Conservation (phyloP, 1,140 invertebrate species). For the Anthonomus grandis region DNA sequence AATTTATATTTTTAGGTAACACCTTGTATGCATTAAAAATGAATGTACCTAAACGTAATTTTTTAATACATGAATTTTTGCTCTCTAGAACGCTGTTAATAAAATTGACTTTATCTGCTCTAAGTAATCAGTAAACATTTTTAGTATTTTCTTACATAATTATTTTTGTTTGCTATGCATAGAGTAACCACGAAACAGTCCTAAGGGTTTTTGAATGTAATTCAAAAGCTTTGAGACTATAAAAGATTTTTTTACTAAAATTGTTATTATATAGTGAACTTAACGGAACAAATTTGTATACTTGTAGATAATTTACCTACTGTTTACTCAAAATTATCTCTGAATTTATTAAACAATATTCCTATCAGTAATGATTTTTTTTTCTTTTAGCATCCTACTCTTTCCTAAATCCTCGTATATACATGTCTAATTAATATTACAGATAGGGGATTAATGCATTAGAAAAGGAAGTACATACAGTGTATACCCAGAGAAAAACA, state of each 20-base stretch:
- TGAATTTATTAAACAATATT: constrained; percentile 31
- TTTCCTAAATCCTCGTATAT: too few relatives aligned
- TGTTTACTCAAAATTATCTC: constrained; percentile 34
- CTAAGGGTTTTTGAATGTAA: neutral
- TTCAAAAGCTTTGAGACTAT: neutral
- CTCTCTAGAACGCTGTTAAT: neutral
- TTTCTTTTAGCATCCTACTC: too few relatives aligned
- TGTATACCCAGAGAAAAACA: too few relatives aligned
- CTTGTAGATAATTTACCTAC: constrained; percentile 40
- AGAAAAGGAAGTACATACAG: too few relatives aligned
- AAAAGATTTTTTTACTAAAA: constrained; percentile 22
- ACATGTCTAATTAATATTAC: too few relatives aligned
- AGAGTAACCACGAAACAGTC: neutral
- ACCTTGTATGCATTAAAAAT: neutral
- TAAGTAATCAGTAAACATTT: neutral
- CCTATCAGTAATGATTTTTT: constrained; percentile 16
- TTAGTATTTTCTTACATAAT: neutral
- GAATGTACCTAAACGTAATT: neutral
- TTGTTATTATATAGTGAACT: constrained; percentile 45
- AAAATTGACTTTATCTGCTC: neutral
- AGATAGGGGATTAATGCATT: too few relatives aligned
- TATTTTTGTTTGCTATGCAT: neutral
- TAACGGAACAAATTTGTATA: constrained; percentile 45
- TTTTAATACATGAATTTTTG: neutral
- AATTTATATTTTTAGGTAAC: neutral